Evolutionary conservation across 2,888 invertebrate genomes (phyloP).

Genomic region (Megaustenia siamemsis): DNA sequence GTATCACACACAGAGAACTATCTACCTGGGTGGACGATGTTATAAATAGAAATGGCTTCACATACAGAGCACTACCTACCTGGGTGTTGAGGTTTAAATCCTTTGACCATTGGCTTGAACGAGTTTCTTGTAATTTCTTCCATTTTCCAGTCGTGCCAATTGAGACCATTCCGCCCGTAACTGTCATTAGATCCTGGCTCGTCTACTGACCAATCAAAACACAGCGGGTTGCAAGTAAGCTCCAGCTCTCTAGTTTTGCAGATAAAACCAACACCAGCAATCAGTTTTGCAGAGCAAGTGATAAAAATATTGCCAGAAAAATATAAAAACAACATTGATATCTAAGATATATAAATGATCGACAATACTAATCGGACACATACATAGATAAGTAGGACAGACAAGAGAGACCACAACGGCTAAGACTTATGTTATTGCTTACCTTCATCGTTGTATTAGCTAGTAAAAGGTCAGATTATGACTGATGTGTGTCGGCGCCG

Average conservation of each 20-base stretch:
- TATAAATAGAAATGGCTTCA: no score
- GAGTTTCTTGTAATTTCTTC: conserved; percentile 5
- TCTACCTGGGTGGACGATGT: no score
- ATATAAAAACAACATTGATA: not conserved
- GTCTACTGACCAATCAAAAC: conserved; percentile 51
- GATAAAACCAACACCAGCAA: not conserved
- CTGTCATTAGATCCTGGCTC: conserved; percentile 51
- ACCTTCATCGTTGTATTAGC: no score
- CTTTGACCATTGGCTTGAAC: not conserved
- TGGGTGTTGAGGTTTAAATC: conserved; percentile 12
- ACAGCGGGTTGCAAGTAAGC: conserved; percentile 26
- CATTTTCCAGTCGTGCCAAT: conserved; percentile 52
- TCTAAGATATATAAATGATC: no score
- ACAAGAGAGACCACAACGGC: no score
- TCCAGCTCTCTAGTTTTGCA: not conserved
- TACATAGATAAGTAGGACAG: no score
- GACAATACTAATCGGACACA: no score
- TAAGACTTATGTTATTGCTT: no score
- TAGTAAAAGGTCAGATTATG: no score
- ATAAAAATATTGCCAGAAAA: not conserved
- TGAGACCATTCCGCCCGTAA: conserved; percentile 46
- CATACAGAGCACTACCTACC: not conserved
- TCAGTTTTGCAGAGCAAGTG: not conserved
- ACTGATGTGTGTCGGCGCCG: no score
- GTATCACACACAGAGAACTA: no score